Evolutionary conservation across 2,888 invertebrate genomes (phyloP).

Genomic region (Noctua comes): DNA sequence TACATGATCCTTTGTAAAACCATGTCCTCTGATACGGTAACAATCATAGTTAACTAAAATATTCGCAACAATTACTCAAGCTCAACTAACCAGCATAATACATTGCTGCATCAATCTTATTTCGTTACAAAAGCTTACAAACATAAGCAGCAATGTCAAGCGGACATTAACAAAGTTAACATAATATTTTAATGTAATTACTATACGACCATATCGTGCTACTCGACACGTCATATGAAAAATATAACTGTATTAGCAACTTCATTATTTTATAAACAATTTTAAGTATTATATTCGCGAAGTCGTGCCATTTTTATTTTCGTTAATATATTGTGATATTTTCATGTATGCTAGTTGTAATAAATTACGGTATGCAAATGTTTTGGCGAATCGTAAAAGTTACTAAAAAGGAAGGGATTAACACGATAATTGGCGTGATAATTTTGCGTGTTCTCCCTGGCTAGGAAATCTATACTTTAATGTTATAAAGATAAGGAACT

Average conservation of each 20-base stretch:
- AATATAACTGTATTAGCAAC: conserved; percentile 49
- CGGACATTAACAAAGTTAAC: conserved; percentile 44
- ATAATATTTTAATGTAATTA: conserved; percentile 63
- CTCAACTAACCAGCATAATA: not conserved
- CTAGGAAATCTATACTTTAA: not conserved
- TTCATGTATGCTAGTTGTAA: conserved; percentile 23
- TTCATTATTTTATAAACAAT: conserved; percentile 56
- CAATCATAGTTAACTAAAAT: not conserved
- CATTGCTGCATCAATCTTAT: conserved; percentile 22
- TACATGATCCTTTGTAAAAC: not conserved
- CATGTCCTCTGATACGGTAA: not conserved
- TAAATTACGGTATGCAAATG: conserved; percentile 41
- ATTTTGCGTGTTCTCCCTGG: not conserved
- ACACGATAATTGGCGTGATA: conserved; percentile 28
- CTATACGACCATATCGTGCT: conserved; percentile 47
- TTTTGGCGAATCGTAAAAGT: conserved; percentile 35
- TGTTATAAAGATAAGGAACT: not conserved
- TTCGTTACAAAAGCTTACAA: conserved; percentile 7
- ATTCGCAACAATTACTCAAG: conserved; percentile 10
- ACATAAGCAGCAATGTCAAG: conserved; percentile 34
- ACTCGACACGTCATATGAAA: conserved; percentile 41
- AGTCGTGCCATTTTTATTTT: conserved; percentile 29
- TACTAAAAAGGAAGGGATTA: conserved; percentile 7
- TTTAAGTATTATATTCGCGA: conserved; percentile 44
- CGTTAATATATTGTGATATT: conserved; percentile 46